phyloP scores from a whole-genome alignment of 2,797 vertebrate genomes.

The Trichosurus vulpecula region DNA sequence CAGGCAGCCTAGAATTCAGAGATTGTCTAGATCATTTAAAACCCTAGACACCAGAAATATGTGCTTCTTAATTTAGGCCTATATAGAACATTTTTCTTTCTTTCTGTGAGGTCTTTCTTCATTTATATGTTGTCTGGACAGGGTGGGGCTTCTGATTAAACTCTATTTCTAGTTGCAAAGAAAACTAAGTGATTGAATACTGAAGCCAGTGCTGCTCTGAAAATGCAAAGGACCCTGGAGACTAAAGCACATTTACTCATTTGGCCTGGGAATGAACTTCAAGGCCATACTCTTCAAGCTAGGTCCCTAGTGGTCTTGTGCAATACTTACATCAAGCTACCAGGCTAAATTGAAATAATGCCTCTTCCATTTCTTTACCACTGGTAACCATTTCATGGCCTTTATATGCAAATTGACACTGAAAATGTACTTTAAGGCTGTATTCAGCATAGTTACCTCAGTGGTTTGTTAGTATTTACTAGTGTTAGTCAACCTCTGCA shows the following conservation, averaged over 20 bases:
- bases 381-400: slow-evolving; percentile 32
- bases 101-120: slow-evolving; percentile 77
- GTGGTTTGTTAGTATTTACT: slow-evolving; percentile 21
- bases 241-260: neutral
- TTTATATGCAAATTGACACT: slow-evolving; percentile 31
- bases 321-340: neutral
- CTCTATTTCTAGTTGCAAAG: slow-evolving; percentile 68
- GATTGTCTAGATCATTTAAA: slow-evolving; percentile 58
- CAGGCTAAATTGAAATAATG: slow-evolving; percentile 41
- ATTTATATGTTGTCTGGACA: slow-evolving; percentile 76
- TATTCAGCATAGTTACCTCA: slow-evolving; percentile 37
- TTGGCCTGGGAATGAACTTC: neutral
- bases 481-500: slow-evolving; percentile 8
- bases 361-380: neutral
- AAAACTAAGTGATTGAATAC: slow-evolving; percentile 42
- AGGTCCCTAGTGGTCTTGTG: slow-evolving; percentile 18
- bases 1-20: slow-evolving; percentile 59
- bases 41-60: slow-evolving; percentile 59
- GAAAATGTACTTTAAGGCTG: slow-evolving; percentile 14
- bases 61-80: slow-evolving; percentile 62
- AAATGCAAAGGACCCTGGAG: slow-evolving; percentile 5
- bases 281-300: neutral
- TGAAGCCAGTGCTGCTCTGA: slow-evolving; percentile 60
- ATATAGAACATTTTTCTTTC: slow-evolving; percentile 68
- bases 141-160: slow-evolving; percentile 62